Base-by-base conservation (phyloP, 2,113 vertebrate species). In the Phaethon lepturus region DNA sequence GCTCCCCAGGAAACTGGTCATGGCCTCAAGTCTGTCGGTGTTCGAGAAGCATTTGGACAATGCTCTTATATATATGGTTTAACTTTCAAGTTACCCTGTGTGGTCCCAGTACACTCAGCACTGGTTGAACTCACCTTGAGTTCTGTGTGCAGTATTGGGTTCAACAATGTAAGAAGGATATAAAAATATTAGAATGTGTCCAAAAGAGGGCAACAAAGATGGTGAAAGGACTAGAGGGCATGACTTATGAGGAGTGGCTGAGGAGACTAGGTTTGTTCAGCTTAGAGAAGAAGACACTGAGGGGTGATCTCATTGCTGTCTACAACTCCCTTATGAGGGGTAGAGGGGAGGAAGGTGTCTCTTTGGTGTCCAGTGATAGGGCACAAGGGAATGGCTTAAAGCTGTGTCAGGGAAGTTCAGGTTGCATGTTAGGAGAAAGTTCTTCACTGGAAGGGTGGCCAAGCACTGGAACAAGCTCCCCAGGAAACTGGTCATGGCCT, bases 21-120 rank as follows among this genome's bases (percentile, higher is more conserved):
- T 22, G n/a, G 9, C 17, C 3, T 0, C 13, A 80, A 22, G 7
- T 31, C 31, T 66, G 15, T 16, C 3, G 1, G 4, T 49, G 17
- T 68, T 59, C 20, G 55, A 59, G 52, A 85, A 45, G 6, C 1
- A 3, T 60, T 68, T 85, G 18, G 15, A 66, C 17, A 53, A 40
- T 1, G 9, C 9, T 81, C 8, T 68, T 50, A 76, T 8, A 29
- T 22, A 35, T 9, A 18, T 7, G 10, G 14, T 8, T 50, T 66
- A 77, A 64, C 6, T 29, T n/a, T 52, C 67, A 49, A 10, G 10
- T 35, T 49, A 2, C 12, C 12, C 16, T 49, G 3, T 31, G 10
- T n/a, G n/a, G n/a, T 38, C 38, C 38, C 38, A 38, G 38, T 38
- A 38, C 8, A 38, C 38, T 38, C 6, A 68, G 9, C 20, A 69